phyloP scores from a whole-genome alignment of 2,797 vertebrate genomes.

The Tympanoctomys barrerae region DNA sequence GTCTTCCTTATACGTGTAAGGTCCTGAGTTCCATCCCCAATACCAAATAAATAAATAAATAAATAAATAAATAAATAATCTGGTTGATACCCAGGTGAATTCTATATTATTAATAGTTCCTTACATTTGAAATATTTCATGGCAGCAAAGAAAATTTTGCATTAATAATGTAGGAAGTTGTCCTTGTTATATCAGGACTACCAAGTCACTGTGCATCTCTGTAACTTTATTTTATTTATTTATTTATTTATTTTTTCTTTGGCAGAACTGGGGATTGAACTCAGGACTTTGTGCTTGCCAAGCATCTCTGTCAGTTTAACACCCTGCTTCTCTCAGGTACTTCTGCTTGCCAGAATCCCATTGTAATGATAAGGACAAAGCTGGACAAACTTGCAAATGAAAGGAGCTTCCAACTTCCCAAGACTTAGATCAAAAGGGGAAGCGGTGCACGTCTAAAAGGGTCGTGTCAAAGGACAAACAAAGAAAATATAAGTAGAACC shows the following conservation, averaged over 20 bases:
- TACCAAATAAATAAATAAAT: too few species aligned
- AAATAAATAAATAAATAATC: too few species aligned
- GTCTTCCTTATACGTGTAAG: too few species aligned
- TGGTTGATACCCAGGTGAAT: background rate
- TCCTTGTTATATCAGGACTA: background rate
- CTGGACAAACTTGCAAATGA: background rate
- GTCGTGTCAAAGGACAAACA: background rate
- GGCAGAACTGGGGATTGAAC: too few species aligned
- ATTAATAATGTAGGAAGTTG: background rate
- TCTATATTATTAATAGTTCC: background rate
- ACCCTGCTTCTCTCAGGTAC: background rate
- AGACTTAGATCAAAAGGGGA: background rate
- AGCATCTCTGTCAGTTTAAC: too few species aligned
- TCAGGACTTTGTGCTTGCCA: too few species aligned
- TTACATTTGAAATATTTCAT: background rate
- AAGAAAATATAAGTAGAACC: background rate
- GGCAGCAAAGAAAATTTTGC: background rate
- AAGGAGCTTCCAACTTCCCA: background rate
- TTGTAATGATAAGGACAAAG: background rate
- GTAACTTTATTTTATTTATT: too few species aligned
- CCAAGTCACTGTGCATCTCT: too few species aligned
- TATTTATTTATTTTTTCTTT: too few species aligned
- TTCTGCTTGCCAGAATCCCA: background rate
- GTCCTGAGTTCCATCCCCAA: too few species aligned
- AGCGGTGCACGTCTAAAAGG: background rate